Conservation (phyloP, 1,140 invertebrate genomes). For the Tribolium madens region DNA sequence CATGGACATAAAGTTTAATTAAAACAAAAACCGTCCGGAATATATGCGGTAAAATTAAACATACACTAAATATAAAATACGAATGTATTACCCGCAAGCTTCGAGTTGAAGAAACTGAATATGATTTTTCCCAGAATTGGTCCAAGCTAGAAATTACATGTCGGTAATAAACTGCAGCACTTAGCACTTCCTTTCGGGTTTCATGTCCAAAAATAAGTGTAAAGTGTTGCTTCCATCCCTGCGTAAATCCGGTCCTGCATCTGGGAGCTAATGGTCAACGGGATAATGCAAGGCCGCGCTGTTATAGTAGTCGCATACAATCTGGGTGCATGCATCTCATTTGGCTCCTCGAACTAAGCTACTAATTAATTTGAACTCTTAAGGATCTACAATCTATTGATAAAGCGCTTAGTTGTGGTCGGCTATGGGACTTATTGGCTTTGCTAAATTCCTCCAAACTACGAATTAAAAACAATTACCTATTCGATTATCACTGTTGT, state of each 20-base stretch:
- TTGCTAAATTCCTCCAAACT: conserved; percentile 11
- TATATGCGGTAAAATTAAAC: conserved; percentile 25
- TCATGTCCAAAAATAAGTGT: not conserved
- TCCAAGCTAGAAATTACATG: not conserved
- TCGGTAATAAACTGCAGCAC: not conserved
- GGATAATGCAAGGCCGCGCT: conserved; percentile 41
- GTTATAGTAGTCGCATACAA: conserved; percentile 41
- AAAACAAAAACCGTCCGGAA: conserved; percentile 26
- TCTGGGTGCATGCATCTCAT: conserved; percentile 44
- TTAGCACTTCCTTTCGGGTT: no score
- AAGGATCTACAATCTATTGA: conserved; percentile 42
- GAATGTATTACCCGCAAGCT: not conserved
- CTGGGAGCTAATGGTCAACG: conserved; percentile 40
- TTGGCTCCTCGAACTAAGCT: conserved; percentile 44
- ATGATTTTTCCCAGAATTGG: conserved; percentile 13
- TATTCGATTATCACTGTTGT: conserved; percentile 20
- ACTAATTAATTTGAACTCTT: conserved; percentile 47
- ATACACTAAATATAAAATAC: conserved; percentile 26
- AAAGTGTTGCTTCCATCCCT: conserved; percentile 11
- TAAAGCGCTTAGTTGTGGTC: conserved; percentile 37
- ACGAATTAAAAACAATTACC: conserved; percentile 15
- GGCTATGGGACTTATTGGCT: conserved; percentile 19
- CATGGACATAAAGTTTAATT: conserved; percentile 36
- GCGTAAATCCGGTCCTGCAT: conserved; percentile 19
- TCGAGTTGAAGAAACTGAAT: conserved; percentile 15